Conservation (phyloP, 1,140 invertebrate species). For the Pristionchus pacificus region DNA sequence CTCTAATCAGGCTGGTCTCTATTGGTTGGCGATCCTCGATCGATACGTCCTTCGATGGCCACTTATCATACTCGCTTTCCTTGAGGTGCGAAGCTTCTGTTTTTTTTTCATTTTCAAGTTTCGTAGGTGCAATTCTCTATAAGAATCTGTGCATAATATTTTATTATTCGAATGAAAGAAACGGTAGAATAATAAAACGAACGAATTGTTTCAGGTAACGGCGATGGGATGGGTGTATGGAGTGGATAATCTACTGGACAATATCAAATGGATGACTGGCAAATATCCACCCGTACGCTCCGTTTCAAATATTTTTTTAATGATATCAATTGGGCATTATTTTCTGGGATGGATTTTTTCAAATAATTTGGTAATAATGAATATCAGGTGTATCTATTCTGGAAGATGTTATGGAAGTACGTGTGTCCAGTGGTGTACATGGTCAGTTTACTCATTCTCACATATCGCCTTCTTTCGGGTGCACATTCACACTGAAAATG, state of each 20-base stretch:
- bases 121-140: too few species aligned
- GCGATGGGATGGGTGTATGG: conserved; percentile 47
- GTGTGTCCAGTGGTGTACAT: conserved; percentile 51
- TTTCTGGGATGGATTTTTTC: neutral
- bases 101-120: too few species aligned
- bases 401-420: conserved; percentile 57
- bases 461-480: too few species aligned
- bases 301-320: conserved; percentile 21
- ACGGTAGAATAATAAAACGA: neutral
- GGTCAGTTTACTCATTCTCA: conserved; percentile 22
- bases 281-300: conserved; percentile 43
- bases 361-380: neutral
- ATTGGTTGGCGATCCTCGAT: conserved; percentile 55
- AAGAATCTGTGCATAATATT: too few species aligned
- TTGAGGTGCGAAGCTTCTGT: conserved; percentile 42
- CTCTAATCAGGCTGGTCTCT: conserved; percentile 47
- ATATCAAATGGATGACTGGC: conserved; percentile 51
- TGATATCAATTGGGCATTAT: neutral
- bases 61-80: conserved; percentile 52
- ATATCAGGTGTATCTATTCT: conserved; percentile 38
- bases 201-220: conserved; percentile 19
- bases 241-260: conserved; percentile 55
- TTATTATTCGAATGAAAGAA: too few species aligned
- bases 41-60: conserved; percentile 51
- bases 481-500: too few species aligned